These are phyloP conservation scores for Trilocha varians DNA, from an alignment of 2,888 invertebrate genomes.

Conservation along the genomic window DNA sequence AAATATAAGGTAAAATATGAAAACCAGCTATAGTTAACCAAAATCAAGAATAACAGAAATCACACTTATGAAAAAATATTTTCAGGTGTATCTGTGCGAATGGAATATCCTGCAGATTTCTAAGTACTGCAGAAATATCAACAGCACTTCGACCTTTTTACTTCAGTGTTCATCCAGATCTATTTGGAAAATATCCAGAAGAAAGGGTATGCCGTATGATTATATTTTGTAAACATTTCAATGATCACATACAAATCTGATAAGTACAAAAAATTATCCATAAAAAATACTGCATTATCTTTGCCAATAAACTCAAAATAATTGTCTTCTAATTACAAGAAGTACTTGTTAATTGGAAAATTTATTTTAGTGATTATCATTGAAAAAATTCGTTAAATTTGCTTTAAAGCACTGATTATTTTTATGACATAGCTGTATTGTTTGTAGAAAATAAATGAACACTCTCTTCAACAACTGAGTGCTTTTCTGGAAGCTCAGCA, in stretches of 20 bases:
- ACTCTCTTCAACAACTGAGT: constrained; percentile 90
- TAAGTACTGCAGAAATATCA: constrained; percentile 88
- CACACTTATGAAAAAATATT: no score
- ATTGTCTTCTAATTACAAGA: no score
- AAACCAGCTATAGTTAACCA: no score
- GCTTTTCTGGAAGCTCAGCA: constrained; percentile 87
- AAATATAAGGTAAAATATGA: constrained; percentile 60
- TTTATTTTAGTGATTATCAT: no score
- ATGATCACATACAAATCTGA: not conserved
- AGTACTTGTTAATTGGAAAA: no score
- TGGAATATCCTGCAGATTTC: constrained; percentile 43
- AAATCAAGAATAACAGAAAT: no score
- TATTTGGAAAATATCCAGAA: constrained; percentile 92
- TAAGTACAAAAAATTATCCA: not conserved
- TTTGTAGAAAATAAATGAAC: constrained; percentile 88
- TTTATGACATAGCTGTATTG: constrained; percentile 11
- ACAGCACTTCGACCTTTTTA: constrained; percentile 94
- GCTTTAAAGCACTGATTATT: no score
- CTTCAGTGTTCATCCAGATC: constrained; percentile 95
- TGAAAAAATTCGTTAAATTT: no score
- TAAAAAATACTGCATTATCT: no score
- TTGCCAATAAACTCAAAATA: no score
- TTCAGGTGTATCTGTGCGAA: constrained; percentile 31
- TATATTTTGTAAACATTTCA: not conserved
- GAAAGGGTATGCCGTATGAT: constrained; percentile 78